These are phyloP conservation scores for Drosophila borealis DNA, from an alignment of 2,888 invertebrate species.

Conservation along the genomic window DNA sequence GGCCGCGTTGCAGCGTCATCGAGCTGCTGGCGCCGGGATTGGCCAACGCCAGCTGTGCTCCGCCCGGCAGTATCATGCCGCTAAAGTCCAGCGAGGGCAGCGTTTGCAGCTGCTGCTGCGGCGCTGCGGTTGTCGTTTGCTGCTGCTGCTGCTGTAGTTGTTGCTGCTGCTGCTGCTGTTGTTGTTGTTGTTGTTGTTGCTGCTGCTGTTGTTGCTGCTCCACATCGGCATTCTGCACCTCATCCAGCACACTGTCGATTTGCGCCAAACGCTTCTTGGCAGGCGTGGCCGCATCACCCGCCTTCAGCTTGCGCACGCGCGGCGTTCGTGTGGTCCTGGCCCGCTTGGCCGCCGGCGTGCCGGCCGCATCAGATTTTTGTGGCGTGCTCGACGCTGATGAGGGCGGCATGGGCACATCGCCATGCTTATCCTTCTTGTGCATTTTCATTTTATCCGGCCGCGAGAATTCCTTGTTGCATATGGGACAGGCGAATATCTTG, in stretches of 20 bases:
- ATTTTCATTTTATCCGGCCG: slow-evolving; percentile 84
- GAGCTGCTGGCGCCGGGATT: slow-evolving; percentile 81
- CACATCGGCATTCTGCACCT: slow-evolving; percentile 78
- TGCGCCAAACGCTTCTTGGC: slow-evolving; percentile 80
- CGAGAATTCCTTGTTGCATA: slow-evolving; percentile 84
- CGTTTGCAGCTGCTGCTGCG: slow-evolving; percentile 67
- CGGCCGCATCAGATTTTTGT: slow-evolving; percentile 45
- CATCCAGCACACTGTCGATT: slow-evolving; percentile 82
- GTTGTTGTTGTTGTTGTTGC: slow-evolving; percentile 51
- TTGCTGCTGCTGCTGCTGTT: slow-evolving; percentile 47
- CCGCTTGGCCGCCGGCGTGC: slow-evolving; percentile 67
- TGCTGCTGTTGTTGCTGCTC: slow-evolving; percentile 53
- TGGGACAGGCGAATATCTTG: slow-evolving; percentile 83
- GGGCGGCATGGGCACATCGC: slow-evolving; percentile 75
- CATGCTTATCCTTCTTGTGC: slow-evolving; percentile 84
- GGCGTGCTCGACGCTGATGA: slow-evolving; percentile 58
- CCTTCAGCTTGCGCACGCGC: slow-evolving; percentile 69
- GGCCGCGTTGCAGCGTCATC: slow-evolving; percentile 65
- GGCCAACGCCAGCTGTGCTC: slow-evolving; percentile 82
- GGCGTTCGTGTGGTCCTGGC: slow-evolving; percentile 74
- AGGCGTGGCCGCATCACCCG: slow-evolving; percentile 52
- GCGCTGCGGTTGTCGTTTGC: slow-evolving; percentile 58
- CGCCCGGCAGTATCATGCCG: slow-evolving; percentile 83
- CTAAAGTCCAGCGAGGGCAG: slow-evolving; percentile 83
- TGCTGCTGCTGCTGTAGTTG: slow-evolving; percentile 45